phyloP scores from a whole-genome alignment of 30 jellyfish, hydroid and myxozoan genomes.

The Chrysaora quinquecirrha region DNA sequence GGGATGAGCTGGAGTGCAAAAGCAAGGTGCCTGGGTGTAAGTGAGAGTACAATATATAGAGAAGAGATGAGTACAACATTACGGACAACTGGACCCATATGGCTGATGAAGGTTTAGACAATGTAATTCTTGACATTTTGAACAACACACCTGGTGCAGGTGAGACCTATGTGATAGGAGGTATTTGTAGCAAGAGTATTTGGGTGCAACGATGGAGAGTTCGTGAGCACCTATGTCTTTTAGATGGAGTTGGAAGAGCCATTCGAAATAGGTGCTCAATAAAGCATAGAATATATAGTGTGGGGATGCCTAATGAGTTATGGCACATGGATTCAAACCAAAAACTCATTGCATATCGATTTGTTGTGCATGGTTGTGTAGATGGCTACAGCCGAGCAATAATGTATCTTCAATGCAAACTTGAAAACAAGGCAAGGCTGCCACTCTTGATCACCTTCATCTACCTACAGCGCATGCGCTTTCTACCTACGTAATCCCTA shows the following conservation, averaged over 20 bases:
- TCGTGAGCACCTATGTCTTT: slow-evolving; percentile 22
- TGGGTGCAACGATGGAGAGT: slow-evolving; percentile 41
- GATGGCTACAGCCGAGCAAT: too few relatives aligned
- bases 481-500: too few relatives aligned
- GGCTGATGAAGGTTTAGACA: slow-evolving; percentile 30
- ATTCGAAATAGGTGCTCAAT: slow-evolving; percentile 18
- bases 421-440: slow-evolving; percentile 38
- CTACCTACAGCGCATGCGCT: too few relatives aligned
- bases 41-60: slow-evolving; percentile 35
- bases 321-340: slow-evolving; percentile 52
- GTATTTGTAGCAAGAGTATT: slow-evolving; percentile 36
- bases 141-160: slow-evolving; percentile 33
- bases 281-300: slow-evolving; percentile 36
- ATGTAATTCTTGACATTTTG: slow-evolving; percentile 19
- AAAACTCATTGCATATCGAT: too few relatives aligned
- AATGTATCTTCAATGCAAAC: too few relatives aligned
- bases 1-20: slow-evolving; percentile 30
- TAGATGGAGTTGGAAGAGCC: slow-evolving; percentile 52
- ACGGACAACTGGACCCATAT: slow-evolving; percentile 18
- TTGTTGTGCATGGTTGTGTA: too few relatives aligned
- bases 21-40: slow-evolving; percentile 32
- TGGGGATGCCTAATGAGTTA: slow-evolving; percentile 10
- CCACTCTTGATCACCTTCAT: too few relatives aligned
- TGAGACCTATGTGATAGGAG: slow-evolving; percentile 33
- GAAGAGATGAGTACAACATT: slow-evolving; percentile 24